These are phyloP conservation scores for Biston betularia DNA, from an alignment of 2,888 invertebrate genomes.

Conservation along the genomic window DNA sequence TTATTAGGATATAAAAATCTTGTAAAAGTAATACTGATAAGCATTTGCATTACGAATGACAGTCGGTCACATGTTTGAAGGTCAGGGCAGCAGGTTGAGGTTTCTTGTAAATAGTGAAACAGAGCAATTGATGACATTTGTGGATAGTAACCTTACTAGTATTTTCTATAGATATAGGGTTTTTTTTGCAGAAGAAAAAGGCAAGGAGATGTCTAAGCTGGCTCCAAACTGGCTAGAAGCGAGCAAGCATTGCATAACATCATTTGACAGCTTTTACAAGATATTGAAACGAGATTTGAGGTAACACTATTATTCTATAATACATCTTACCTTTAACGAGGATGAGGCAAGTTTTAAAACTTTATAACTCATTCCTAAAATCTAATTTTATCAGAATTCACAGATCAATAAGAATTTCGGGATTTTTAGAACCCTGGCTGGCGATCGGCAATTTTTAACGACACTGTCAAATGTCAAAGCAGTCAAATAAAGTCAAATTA, in stretches of 20 bases:
- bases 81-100: slow-evolving; percentile 57
- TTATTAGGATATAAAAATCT: slow-evolving; percentile 22
- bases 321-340: slow-evolving; percentile 71
- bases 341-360: slow-evolving; percentile 76
- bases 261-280: slow-evolving; percentile 49
- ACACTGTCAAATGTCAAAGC: not conserved
- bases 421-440: slow-evolving; percentile 66
- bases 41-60: slow-evolving; percentile 45
- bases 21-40: slow-evolving; percentile 46
- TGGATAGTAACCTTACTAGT: not conserved
- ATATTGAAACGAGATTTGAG: slow-evolving; percentile 19
- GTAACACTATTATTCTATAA: not conserved
- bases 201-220: not conserved
- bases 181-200: not conserved
- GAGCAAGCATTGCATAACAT: slow-evolving; percentile 72
- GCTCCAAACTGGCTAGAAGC: not conserved
- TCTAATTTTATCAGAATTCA: slow-evolving; percentile 37
- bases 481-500: too few relatives aligned
- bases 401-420: not conserved
- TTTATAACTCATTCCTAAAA: slow-evolving; percentile 74
- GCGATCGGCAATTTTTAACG: slow-evolving; percentile 39
- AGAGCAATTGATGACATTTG: not conserved
- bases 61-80: slow-evolving; percentile 78
- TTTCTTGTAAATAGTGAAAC: slow-evolving; percentile 28
- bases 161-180: slow-evolving; percentile 6